A percentile compares a stretch with the other conserved stretches of the same genome.
These are phyloP conservation scores for Arenaria interpres DNA, from an alignment of 2,113 vertebrate genomes.

Conservation along the genomic window DNA sequence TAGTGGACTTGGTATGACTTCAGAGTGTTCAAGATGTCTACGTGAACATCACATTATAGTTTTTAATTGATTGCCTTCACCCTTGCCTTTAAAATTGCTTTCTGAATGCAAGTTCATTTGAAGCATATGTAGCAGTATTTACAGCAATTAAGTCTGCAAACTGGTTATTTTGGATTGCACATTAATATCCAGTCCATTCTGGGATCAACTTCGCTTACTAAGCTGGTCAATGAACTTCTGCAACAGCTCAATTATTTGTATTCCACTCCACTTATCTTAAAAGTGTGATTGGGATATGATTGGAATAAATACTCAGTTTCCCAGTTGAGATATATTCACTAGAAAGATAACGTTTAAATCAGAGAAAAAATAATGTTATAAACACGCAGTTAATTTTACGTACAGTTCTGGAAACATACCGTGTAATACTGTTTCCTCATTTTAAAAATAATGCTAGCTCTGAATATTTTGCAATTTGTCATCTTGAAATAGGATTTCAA, in stretches of 20 bases:
- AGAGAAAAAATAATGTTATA: not conserved
- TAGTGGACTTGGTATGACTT: not conserved
- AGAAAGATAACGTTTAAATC: not conserved
- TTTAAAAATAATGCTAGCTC: not conserved
- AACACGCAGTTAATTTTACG: not conserved
- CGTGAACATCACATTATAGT: not conserved
- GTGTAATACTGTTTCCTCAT: not conserved
- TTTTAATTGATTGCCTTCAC: not conserved
- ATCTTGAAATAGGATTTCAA: not conserved
- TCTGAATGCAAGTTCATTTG: not conserved
- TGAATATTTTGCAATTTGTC: not conserved
- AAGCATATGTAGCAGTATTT: not conserved
- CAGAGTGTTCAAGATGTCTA: not conserved
- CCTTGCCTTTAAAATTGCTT: not conserved
- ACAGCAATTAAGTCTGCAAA: not conserved
- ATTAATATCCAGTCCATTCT: not conserved
- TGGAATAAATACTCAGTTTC: not conserved
- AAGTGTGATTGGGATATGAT: not conserved
- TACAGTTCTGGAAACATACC: not conserved
- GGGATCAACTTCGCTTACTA: not conserved
- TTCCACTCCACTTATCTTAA: not conserved
- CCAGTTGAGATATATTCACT: not conserved
- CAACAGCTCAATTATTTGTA: not conserved
- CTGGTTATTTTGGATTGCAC: not conserved
- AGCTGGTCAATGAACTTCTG: not conserved